These are phyloP conservation scores for Drosophila aff. DNA, from an alignment of 1,140 invertebrate genomes.

Conservation along the genomic window DNA sequence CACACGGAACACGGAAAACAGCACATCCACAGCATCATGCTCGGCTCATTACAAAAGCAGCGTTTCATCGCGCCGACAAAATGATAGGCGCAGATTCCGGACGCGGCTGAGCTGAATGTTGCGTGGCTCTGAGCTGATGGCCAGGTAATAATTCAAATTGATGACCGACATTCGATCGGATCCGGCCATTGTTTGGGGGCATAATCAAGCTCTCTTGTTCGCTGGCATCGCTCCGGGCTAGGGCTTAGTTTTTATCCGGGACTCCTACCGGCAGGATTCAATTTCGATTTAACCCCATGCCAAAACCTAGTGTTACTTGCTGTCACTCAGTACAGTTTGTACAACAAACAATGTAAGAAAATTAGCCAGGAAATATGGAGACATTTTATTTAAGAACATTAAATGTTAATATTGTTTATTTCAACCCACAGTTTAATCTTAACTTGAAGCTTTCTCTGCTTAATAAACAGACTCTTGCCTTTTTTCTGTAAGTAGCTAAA, in stretches of 20 bases:
- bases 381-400: too few species aligned
- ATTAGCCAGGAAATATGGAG: background rate
- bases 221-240: too few species aligned
- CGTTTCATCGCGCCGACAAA: slow-evolving; percentile 49
- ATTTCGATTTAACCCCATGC: slow-evolving; percentile 6
- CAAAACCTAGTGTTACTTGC: background rate
- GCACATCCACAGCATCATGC: slow-evolving; percentile 62
- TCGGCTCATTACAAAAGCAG: slow-evolving; percentile 71
- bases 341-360: background rate
- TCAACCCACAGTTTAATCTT: too few species aligned
- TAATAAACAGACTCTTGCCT: too few species aligned
- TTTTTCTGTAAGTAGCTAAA: too few species aligned
- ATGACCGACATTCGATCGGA: slow-evolving; percentile 44
- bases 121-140: slow-evolving; percentile 9
- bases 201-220: slow-evolving; percentile 29
- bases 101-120: slow-evolving; percentile 1
- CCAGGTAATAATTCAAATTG: slow-evolving; percentile 50
- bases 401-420: too few species aligned
- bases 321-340: background rate
- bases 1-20: background rate
- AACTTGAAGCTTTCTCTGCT: background rate
- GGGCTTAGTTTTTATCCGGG: background rate
- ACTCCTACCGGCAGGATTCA: background rate
- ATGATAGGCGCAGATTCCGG: slow-evolving; percentile 49
- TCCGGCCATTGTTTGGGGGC: slow-evolving; percentile 14